Evolutionary conservation across 2,888 invertebrate species (phyloP).

Genomic region (Eilema depressum): DNA sequence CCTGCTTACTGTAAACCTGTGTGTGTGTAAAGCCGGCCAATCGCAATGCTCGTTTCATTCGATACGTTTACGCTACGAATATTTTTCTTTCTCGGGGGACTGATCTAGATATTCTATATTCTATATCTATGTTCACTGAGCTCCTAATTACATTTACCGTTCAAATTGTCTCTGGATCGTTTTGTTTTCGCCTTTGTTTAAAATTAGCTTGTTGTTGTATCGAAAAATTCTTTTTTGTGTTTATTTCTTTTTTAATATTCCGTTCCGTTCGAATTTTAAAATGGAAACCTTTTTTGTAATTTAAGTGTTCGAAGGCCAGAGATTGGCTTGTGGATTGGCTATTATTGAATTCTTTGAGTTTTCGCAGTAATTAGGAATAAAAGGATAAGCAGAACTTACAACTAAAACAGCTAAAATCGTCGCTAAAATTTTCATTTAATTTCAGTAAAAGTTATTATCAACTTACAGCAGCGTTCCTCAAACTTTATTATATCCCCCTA

Average conservation of each 20-base stretch:
- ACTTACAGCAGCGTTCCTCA: too few species aligned
- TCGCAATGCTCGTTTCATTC: too few species aligned
- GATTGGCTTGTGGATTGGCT: background rate
- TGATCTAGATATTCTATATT: background rate
- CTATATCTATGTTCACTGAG: background rate
- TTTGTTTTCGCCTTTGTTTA: background rate
- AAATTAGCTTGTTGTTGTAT: background rate
- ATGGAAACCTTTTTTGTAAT: background rate
- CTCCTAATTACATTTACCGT: slow-evolving; percentile 13
- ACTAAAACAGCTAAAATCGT: too few species aligned
- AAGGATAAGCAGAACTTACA: too few species aligned
- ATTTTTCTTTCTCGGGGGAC: too few species aligned
- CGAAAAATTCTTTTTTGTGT: background rate
- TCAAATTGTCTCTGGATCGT: slow-evolving; percentile 8
- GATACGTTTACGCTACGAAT: too few species aligned
- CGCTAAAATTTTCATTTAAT: background rate
- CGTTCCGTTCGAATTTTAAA: background rate
- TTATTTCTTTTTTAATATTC: background rate
- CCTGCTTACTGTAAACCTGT: too few species aligned
- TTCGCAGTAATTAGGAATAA: too few species aligned
- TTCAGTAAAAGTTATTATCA: background rate
- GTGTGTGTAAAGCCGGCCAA: too few species aligned
- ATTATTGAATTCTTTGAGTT: background rate
- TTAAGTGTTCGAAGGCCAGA: background rate
- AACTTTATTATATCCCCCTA: too few species aligned